Percentiles rank a stretch among this genome's conserved stretches.
Evolutionary conservation across 2,797 vertebrate species (phyloP).

Genomic region (Ceyx erithaca): DNA sequence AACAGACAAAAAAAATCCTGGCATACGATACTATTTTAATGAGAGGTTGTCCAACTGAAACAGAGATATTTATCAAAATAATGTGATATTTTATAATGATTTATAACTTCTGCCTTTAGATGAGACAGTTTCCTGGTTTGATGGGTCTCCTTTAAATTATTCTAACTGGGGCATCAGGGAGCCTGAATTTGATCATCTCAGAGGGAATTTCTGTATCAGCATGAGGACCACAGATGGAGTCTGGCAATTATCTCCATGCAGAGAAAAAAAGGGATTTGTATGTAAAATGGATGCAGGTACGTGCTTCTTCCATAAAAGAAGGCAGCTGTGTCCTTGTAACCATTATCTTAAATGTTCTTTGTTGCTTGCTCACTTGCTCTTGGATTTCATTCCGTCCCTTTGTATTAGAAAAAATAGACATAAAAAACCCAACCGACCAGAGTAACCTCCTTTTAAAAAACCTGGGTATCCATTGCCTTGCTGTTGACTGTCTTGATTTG

Average conservation of each 20-base stretch:
- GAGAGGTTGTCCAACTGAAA: not conserved
- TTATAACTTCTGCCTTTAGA: constrained; percentile 72
- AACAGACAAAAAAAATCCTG: not conserved
- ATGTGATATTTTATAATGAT: not conserved
- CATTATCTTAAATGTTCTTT: not conserved
- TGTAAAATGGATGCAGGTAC: constrained; percentile 89
- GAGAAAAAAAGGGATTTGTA: constrained; percentile 85
- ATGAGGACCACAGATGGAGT: constrained; percentile 81
- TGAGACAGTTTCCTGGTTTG: constrained; percentile 84
- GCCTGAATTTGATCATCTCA: constrained; percentile 78
- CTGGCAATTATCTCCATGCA: constrained; percentile 86
- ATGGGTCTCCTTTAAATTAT: constrained; percentile 85
- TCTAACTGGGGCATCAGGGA: constrained; percentile 88
- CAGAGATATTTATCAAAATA: not conserved
- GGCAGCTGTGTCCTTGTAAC: not conserved
- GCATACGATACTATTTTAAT: not conserved
- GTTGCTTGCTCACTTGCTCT: not conserved
- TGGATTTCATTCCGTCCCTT: not conserved
- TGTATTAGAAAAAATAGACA: not conserved
- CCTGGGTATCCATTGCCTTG: not conserved
- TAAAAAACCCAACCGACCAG: not conserved
- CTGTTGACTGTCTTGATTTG: not conserved
- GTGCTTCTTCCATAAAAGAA: not conserved
- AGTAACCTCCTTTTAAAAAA: not conserved
- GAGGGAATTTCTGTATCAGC: constrained; percentile 82